Percentiles rank a stretch among this genome's conserved stretches.
phyloP scores from a whole-genome alignment of 2,888 invertebrate species.

The Seira ritae region DNA sequence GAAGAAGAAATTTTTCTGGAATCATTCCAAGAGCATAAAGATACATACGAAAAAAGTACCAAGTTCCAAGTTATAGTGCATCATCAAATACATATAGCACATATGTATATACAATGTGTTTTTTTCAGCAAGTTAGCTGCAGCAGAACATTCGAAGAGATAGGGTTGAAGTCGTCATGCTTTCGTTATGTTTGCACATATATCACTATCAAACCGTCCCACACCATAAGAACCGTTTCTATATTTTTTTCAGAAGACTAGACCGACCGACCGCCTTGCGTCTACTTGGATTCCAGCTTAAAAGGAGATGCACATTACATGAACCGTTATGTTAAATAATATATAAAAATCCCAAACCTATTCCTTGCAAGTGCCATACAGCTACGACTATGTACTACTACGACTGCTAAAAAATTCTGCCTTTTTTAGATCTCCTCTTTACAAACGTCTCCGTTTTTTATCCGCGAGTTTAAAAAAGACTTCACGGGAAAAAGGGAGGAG shows the following conservation, averaged over 20 bases:
- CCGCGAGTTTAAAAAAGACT: no score
- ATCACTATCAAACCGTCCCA: slow-evolving; percentile 45
- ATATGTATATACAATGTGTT: no score
- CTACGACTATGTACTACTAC: no score
- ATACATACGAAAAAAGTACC: not conserved
- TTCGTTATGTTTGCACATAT: slow-evolving; percentile 55
- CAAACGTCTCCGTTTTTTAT: no score
- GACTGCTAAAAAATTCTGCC: slow-evolving; percentile 1
- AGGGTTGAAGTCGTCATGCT: slow-evolving; percentile 50
- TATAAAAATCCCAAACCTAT: slow-evolving; percentile 30
- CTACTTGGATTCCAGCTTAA: not conserved
- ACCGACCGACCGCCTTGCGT: not conserved
- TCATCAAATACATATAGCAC: no score
- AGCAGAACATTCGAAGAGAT: slow-evolving; percentile 39
- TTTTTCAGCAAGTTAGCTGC: slow-evolving; percentile 13
- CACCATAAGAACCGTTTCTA: no score
- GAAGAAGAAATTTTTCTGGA: slow-evolving; percentile 42
- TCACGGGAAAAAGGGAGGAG: not conserved
- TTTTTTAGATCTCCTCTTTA: no score
- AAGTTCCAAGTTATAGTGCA: not conserved
- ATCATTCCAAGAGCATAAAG: slow-evolving; percentile 44
- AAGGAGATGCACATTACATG: slow-evolving; percentile 22
- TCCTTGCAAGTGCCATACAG: not conserved
- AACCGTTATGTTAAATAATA: slow-evolving; percentile 56
- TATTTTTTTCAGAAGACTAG: no score